Evolutionary conservation across 2,888 invertebrate genomes (phyloP).

Genomic region (Aradus depressus): DNA sequence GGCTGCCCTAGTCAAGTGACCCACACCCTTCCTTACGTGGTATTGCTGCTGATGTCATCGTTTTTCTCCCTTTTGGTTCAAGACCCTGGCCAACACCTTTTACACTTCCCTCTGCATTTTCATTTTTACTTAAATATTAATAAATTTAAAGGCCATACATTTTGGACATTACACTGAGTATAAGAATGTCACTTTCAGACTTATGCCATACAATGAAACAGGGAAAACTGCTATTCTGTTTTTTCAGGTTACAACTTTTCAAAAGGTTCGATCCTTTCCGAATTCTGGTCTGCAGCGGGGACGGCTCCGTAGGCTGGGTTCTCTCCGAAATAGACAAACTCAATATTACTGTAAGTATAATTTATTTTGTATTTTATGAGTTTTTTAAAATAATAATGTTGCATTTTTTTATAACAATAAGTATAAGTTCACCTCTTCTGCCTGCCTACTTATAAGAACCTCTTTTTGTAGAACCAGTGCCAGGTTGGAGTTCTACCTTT

Average conservation of each 20-base stretch:
- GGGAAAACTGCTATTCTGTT: neutral
- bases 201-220: neutral
- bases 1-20: no score
- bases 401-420: neutral
- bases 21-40: no score
- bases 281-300: slow-evolving; percentile 92
- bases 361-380: neutral
- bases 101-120: no score
- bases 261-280: slow-evolving; percentile 91
- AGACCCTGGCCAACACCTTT: no score
- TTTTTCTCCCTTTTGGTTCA: no score
- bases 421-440: no score
- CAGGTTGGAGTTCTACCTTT: slow-evolving; percentile 90
- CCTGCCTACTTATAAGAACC: neutral
- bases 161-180: no score
- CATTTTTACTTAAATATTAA: no score
- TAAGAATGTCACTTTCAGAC: no score
- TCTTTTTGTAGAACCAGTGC: slow-evolving; percentile 63
- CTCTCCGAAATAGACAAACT: slow-evolving; percentile 89
- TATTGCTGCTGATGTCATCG: no score
- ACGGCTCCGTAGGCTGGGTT: slow-evolving; percentile 97
- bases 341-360: slow-evolving; percentile 75
- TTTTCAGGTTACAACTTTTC: slow-evolving; percentile 65
- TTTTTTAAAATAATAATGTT: slow-evolving; percentile 2
- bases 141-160: no score